Evolutionary conservation across 2,797 vertebrate species (phyloP).

Genomic region (Phoeniculus purpureus): DNA sequence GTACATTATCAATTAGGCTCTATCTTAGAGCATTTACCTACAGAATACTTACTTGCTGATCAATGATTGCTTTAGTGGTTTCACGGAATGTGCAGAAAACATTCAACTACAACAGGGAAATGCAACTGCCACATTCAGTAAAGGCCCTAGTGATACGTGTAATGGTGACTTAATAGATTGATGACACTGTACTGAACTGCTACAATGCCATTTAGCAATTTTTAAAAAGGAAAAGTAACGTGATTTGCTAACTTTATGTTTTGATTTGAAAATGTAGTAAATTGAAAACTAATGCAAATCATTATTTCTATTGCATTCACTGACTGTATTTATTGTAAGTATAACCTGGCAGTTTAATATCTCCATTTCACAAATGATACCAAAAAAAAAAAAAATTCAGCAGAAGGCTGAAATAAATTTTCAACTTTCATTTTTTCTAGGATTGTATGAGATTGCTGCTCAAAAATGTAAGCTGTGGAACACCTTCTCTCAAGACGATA

Average conservation of each 20-base stretch:
- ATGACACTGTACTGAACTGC: neutral
- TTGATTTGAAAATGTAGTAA: neutral
- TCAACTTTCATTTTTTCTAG: neutral
- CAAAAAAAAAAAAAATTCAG: neutral
- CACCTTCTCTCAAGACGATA: neutral
- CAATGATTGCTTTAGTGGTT: neutral
- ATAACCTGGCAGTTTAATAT: neutral
- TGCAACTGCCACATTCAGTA: neutral
- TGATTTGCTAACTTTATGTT: neutral
- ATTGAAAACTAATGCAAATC: neutral
- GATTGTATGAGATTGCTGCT: neutral
- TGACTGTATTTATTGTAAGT: neutral
- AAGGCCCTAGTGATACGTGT: neutral
- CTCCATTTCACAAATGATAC: neutral
- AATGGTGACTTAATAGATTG: slow-evolving; percentile 29
- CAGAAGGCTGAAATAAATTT: neutral
- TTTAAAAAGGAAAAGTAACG: neutral
- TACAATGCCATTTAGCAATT: slow-evolving; percentile 30
- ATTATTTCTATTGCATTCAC: neutral
- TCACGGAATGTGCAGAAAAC: neutral
- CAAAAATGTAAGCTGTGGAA: neutral
- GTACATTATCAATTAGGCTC: slow-evolving; percentile 12
- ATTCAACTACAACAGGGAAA: neutral
- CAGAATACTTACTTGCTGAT: slow-evolving; percentile 35
- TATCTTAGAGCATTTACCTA: neutral